These are phyloP conservation scores for Sinocyclocheilus anshuiensis DNA, from an alignment of 2,113 vertebrate species.

Conservation along the genomic window DNA sequence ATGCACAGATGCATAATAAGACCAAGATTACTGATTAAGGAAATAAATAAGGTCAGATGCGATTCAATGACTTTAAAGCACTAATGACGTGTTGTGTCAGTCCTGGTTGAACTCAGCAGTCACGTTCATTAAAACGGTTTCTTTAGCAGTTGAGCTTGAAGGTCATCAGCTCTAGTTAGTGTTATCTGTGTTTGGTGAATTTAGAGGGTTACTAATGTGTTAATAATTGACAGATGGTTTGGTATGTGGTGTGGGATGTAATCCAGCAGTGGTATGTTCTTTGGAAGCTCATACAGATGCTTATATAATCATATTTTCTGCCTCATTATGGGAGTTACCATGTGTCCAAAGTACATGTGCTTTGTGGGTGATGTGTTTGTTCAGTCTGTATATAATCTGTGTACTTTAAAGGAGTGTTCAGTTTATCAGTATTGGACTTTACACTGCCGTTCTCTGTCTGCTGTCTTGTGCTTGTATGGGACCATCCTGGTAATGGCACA, in stretches of 20 bases:
- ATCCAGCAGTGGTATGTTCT: background rate
- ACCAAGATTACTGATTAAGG: background rate
- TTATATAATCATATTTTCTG: background rate
- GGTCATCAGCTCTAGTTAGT: background rate
- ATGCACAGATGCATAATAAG: background rate
- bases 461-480: background rate
- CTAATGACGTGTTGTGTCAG: background rate
- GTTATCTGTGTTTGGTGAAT: background rate
- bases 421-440: slow-evolving; percentile 41
- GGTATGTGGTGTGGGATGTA: background rate
- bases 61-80: background rate
- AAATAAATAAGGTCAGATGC: background rate
- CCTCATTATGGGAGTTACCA: background rate
- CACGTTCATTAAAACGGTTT: background rate
- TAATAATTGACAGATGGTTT: slow-evolving; percentile 20
- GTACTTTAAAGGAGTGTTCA: slow-evolving; percentile 35
- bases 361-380: slow-evolving; percentile 14
- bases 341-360: slow-evolving; percentile 20
- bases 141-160: background rate
- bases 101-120: background rate
- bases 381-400: slow-evolving; percentile 16
- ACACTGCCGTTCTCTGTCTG: background rate
- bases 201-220: slow-evolving; percentile 4
- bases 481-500: slow-evolving; percentile 11
- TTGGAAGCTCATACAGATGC: background rate